Evolutionary conservation across 2,113 vertebrate species (phyloP).

Genomic region (Megaceryle torquata): DNA sequence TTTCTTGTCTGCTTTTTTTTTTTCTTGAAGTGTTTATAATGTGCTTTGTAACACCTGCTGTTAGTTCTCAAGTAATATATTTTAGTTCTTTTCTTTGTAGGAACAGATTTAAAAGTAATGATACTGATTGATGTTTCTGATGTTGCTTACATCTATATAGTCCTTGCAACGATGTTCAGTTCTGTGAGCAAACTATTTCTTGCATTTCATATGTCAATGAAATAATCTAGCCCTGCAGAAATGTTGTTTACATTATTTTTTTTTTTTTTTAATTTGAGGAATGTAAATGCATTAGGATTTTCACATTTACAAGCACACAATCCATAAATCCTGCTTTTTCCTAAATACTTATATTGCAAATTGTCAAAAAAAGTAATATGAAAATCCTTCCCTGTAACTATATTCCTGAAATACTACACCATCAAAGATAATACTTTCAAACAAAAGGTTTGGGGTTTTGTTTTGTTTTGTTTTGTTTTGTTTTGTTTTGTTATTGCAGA

Average conservation of each 20-base stretch:
- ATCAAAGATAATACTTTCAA: neutral
- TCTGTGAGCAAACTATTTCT: conserved; percentile 17
- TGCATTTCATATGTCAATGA: conserved; percentile 5
- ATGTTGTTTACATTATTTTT: neutral
- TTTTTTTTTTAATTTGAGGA: conserved; percentile 15
- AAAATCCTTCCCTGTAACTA: neutral
- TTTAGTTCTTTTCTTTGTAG: conserved; percentile 32
- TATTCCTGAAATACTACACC: conserved; percentile 45
- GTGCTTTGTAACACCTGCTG: neutral
- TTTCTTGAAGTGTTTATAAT: neutral
- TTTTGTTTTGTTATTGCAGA: neutral
- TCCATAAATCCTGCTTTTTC: neutral
- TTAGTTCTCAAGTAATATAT: neutral
- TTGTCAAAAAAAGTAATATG: conserved; percentile 32
- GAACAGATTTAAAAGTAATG: neutral
- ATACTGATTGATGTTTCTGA: neutral
- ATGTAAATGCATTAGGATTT: conserved; percentile 17
- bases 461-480: neutral
- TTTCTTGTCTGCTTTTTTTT: neutral
- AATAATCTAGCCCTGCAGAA: conserved; percentile 19
- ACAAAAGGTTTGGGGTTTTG: neutral
- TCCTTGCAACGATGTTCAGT: neutral
- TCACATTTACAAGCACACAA: conserved; percentile 12
- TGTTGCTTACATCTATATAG: neutral
- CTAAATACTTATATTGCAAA: conserved; percentile 47